Base-by-base conservation (phyloP, 2,113 vertebrate genomes). In the Steatornis caripensis region DNA sequence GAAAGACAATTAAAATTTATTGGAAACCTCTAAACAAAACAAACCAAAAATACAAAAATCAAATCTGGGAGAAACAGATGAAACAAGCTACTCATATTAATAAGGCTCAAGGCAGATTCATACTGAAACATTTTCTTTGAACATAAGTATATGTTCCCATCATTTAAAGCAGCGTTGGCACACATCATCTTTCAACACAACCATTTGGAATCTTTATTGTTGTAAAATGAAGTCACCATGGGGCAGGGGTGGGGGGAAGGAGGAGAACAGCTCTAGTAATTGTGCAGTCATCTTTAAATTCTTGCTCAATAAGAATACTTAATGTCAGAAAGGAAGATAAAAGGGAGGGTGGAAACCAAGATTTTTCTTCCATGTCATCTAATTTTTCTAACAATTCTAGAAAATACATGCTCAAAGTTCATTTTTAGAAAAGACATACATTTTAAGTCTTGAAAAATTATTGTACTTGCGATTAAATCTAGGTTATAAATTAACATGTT, bases 321-420 rank as follows among this genome's bases (percentile, higher is more conserved):
- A 93, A 83, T 89, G 78, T 91, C 70, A 79, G 65, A 95, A 94
- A 87, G 92, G 80, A 95, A 90, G 91, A 96, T 82, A 94, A 92
- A 97, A 95, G 92, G 84, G 48, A 94, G 23, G 57, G 46, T 37
- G 32, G 82, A 85, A 97, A 92, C 57, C 41, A 91, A 90, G n/a
- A 41, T 36, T 83, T 93, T 95, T 87, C 74, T 89, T 95, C 90
- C 18, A 95, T 51, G 48, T 95, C 20, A 95, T 89, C 96, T 98
- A 90, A 54, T 97, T 97, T 97, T 92, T 95, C 97, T 97, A 98
- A 97, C 93, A 97, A 46, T 87, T 92, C 95, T 94, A 98, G 96
- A 97, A 98, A 98, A 97, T 87, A 97, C 98, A 98, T 98, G 98
- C 98, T 98, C 60, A 86, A 97, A 98, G 83, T 89, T 93, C 81